These are phyloP conservation scores for Ganaspis brasiliensis DNA, from an alignment of 2,888 invertebrate species.

Conservation along the genomic window DNA sequence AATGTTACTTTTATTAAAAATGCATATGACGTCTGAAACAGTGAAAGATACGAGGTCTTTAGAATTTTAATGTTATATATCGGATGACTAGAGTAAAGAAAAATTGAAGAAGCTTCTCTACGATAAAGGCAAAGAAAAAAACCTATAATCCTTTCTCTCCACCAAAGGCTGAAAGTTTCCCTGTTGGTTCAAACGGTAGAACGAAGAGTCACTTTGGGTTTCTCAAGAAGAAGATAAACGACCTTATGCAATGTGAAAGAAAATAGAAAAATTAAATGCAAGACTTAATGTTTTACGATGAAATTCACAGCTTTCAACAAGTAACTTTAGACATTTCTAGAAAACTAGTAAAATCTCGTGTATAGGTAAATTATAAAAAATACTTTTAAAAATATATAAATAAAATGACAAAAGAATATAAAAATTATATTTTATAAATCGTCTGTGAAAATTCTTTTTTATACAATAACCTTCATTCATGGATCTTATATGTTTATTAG, in stretches of 20 bases:
- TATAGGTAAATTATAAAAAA: not conserved
- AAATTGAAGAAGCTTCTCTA: constrained; percentile 17
- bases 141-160: constrained; percentile 5
- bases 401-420: no score
- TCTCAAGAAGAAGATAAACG: constrained; percentile 30
- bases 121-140: not conserved
- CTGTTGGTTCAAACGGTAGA: constrained; percentile 1
- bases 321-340: not conserved
- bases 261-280: constrained; percentile 21
- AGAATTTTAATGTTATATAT: constrained; percentile 18
- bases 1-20: not conserved
- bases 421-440: no score
- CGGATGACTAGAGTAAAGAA: not conserved
- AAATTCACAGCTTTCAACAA: not conserved
- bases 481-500: no score
- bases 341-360: no score
- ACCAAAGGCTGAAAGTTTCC: not conserved
- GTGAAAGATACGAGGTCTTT: not conserved
- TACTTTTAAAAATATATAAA: not conserved
- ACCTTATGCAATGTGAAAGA: not conserved
- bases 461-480: no score
- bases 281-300: not conserved
- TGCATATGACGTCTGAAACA: constrained; percentile 13
- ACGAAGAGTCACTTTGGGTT: constrained; percentile 14
- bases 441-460: no score